Percentiles rank a stretch among this genome's conserved stretches.
Conservation (phyloP, 2,888 invertebrate species). For the Tyria jacobaeae region DNA sequence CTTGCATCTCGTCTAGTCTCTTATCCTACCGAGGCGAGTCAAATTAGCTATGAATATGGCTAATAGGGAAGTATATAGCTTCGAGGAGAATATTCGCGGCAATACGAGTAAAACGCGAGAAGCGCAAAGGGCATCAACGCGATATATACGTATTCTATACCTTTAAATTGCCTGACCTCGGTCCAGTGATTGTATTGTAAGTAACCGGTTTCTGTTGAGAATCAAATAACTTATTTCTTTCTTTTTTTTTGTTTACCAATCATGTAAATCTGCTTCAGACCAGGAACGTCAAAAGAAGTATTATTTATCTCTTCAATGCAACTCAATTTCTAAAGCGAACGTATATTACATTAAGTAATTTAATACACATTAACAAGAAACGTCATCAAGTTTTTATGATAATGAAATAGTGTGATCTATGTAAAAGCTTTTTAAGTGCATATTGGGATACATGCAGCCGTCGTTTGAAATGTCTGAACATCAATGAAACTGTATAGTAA, state of each 20-base stretch:
- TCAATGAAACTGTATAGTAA: slow-evolving; percentile 72
- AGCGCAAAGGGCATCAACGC: too few species aligned
- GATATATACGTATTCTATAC: too few species aligned
- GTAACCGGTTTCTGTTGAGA: not conserved
- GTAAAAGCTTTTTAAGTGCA: slow-evolving; percentile 72
- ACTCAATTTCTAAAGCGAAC: slow-evolving; percentile 20
- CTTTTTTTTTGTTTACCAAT: not conserved
- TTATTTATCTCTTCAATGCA: slow-evolving; percentile 4
- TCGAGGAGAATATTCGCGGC: too few species aligned
- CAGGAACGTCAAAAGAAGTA: not conserved
- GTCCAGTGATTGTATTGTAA: too few species aligned
- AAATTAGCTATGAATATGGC: too few species aligned
- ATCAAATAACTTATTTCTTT: not conserved
- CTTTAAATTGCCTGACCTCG: too few species aligned
- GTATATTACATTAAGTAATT: slow-evolving; percentile 33
- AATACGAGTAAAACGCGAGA: too few species aligned
- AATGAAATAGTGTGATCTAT: slow-evolving; percentile 47
- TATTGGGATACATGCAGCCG: slow-evolving; percentile 54
- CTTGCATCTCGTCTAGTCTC: too few species aligned
- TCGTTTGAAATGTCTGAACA: slow-evolving; percentile 51
- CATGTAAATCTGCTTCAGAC: not conserved
- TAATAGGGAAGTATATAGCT: too few species aligned
- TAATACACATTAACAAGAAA: slow-evolving; percentile 18
- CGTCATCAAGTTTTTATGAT: slow-evolving; percentile 34
- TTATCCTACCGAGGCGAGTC: too few species aligned